Percentiles rank a stretch among this genome's conserved stretches.
Conservation (phyloP, 2,888 invertebrate species). For the Biston stratarius region DNA sequence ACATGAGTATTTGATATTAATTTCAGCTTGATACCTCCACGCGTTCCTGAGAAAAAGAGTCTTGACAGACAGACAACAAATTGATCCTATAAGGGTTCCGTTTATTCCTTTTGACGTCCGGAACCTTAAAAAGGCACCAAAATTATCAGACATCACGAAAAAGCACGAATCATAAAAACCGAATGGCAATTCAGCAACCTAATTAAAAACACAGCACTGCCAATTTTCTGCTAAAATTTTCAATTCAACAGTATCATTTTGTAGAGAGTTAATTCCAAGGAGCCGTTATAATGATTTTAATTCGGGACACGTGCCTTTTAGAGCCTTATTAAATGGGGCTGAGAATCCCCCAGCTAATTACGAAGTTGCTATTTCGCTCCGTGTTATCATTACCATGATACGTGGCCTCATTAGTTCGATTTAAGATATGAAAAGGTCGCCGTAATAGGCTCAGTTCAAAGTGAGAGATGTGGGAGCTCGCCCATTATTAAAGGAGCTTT, state of each 20-base stretch:
- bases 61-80: no score
- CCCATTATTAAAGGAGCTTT: constrained; percentile 1
- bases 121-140: constrained; percentile 7
- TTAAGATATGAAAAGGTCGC: constrained; percentile 32
- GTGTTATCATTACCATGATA: constrained; percentile 33
- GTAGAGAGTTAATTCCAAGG: constrained; percentile 42
- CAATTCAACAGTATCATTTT: constrained; percentile 42
- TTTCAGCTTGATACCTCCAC: no score
- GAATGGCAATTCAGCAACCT: constrained; percentile 11
- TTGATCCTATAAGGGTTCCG: no score
- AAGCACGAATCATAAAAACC: constrained; percentile 1
- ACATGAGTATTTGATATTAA: no score
- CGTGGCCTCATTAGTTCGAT: constrained; percentile 34
- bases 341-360: constrained; percentile 35
- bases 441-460: constrained; percentile 16
- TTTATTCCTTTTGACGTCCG: no score
- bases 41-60: no score
- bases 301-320: constrained; percentile 45
- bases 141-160: not conserved
- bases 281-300: constrained; percentile 45
- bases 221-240: constrained; percentile 34
- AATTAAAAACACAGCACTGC: constrained; percentile 21
- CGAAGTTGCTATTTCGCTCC: constrained; percentile 34
- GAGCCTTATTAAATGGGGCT: constrained; percentile 39
- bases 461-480: not conserved